These are phyloP conservation scores for Campoletis raptor DNA, from an alignment of 2,888 invertebrate genomes.

Conservation along the genomic window DNA sequence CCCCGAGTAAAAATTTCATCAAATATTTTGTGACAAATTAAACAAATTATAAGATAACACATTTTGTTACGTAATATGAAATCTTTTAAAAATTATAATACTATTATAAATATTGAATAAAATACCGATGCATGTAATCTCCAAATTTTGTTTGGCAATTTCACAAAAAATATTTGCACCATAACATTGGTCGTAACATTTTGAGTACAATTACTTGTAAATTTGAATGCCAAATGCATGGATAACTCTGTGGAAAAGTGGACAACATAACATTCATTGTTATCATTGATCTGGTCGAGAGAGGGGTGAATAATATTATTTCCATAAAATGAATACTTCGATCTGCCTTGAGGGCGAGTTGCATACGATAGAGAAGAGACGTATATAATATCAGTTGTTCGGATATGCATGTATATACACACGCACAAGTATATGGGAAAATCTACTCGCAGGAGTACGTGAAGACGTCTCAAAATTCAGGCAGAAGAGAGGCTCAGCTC, in stretches of 20 bases:
- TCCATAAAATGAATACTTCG: conserved; percentile 22
- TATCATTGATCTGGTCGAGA: conserved; percentile 1
- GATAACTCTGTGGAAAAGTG: neutral
- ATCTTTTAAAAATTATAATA: neutral
- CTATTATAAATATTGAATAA: too few relatives aligned
- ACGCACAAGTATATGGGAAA: conserved; percentile 60
- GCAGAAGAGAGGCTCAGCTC: conserved; percentile 84
- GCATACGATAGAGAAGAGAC: neutral
- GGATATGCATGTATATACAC: conserved; percentile 14
- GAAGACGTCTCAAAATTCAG: conserved; percentile 83
- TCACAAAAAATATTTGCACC: neutral
- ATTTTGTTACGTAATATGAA: neutral
- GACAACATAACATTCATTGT: neutral
- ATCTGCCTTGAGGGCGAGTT: neutral
- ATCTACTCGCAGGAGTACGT: conserved; percentile 71
- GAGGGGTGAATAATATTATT: conserved; percentile 11
- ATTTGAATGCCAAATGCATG: neutral
- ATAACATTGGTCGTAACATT: neutral
- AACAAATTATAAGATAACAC: neutral
- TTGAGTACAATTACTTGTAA: neutral
- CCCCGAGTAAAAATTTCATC: neutral
- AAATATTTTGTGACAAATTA: neutral
- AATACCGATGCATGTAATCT: too few relatives aligned
- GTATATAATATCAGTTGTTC: neutral
- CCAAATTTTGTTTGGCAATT: neutral